Evolutionary conservation across 1,140 invertebrate species (phyloP).

Genomic region (Hesperophylax magnus): DNA sequence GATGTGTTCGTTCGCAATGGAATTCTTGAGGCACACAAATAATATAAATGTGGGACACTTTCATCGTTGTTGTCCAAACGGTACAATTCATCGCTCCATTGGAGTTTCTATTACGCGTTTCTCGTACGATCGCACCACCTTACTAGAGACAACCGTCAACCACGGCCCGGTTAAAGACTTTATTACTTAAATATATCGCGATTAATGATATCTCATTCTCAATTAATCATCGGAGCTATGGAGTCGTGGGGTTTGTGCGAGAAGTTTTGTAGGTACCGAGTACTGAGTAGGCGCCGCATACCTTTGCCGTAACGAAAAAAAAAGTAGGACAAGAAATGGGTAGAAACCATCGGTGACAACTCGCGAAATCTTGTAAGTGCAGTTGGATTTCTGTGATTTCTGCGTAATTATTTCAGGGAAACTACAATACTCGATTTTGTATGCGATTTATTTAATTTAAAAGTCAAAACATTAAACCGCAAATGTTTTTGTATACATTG

Average conservation of each 20-base stretch:
- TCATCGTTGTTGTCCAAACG: constrained; percentile 30
- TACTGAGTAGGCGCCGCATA: not conserved
- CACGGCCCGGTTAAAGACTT: too few species aligned
- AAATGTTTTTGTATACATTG: too few species aligned
- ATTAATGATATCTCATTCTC: not conserved
- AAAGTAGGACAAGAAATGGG: constrained; percentile 21
- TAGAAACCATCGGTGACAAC: constrained; percentile 9
- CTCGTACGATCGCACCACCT: not conserved
- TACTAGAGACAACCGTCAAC: not conserved
- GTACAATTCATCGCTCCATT: constrained; percentile 25
- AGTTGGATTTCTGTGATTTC: not conserved
- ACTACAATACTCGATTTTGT: too few species aligned
- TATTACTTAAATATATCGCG: too few species aligned
- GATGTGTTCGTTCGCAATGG: not conserved
- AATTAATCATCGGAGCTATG: not conserved
- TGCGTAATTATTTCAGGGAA: too few species aligned
- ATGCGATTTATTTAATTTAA: too few species aligned
- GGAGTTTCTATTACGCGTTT: constrained; percentile 18
- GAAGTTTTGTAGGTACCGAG: not conserved
- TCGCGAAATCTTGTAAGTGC: constrained; percentile 28
- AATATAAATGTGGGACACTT: constrained; percentile 30
- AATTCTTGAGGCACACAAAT: constrained; percentile 4
- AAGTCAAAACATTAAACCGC: too few species aligned
- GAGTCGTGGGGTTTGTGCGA: not conserved
- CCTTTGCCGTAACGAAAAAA: not conserved